phyloP scores from a whole-genome alignment of 2,113 vertebrate genomes.

The Ornithorhynchus anatinus region DNA sequence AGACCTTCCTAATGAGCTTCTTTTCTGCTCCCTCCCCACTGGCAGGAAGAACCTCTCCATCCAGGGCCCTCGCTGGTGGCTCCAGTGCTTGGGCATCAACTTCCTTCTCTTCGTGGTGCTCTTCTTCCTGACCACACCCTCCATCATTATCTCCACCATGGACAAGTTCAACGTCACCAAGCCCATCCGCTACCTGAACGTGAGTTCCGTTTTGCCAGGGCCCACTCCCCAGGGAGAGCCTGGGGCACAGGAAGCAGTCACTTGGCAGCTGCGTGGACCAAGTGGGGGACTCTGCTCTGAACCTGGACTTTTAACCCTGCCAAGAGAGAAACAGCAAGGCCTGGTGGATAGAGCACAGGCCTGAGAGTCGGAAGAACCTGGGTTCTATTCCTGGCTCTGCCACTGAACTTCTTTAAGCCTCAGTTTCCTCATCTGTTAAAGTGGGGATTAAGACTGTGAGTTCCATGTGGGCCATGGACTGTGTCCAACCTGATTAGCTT shows the following conservation, averaged over 20 bases:
- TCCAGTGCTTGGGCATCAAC: slow-evolving; percentile 82
- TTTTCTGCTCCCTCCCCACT: background rate
- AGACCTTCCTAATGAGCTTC: background rate
- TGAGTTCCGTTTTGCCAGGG: slow-evolving; percentile 63
- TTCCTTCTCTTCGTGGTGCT: slow-evolving; percentile 83
- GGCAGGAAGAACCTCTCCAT: slow-evolving; percentile 88
- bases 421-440: no score
- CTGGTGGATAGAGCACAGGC: no score
- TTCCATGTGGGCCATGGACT: no score
- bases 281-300: no score
- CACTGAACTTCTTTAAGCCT: no score
- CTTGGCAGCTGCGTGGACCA: background rate
- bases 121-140: slow-evolving; percentile 94
- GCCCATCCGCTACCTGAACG: slow-evolving; percentile 89
- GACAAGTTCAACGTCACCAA: slow-evolving; percentile 95
- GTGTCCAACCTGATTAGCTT: no score
- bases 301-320: no score
- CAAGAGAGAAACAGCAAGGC: no score
- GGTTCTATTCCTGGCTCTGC: no score
- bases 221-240: background rate
- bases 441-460: no score
- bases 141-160: slow-evolving; percentile 91
- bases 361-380: no score
- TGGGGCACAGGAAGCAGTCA: accelerated
- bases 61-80: slow-evolving; percentile 84